A percentile compares a stretch with the other conserved stretches of the same genome.
Conservation (phyloP, 2,113 vertebrate genomes). For the Crotophaga sulcirostris region DNA sequence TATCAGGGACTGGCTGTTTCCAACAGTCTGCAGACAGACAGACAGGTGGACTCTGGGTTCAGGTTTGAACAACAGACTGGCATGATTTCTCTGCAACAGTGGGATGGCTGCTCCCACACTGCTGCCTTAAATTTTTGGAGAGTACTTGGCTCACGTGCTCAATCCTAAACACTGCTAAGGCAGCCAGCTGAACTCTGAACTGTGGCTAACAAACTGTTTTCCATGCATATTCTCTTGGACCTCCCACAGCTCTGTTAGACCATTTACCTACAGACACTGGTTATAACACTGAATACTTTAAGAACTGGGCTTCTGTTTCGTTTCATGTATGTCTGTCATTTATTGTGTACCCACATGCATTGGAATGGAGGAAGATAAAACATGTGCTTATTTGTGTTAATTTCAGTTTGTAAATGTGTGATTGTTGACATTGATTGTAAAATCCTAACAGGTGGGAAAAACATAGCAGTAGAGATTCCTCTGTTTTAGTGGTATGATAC, state of each 20-base stretch:
- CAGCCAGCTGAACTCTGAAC: neutral
- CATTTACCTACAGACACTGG: neutral
- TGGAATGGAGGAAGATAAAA: neutral
- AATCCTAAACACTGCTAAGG: neutral
- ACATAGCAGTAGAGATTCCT: neutral
- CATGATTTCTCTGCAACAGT: neutral
- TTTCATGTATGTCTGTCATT: neutral
- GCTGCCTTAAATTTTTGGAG: neutral
- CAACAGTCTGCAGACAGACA: neutral
- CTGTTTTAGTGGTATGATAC: neutral
- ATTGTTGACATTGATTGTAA: neutral
- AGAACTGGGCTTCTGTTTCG: neutral
- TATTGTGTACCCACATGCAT: neutral
- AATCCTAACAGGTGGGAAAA: neutral
- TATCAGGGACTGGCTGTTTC: neutral
- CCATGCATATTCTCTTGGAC: neutral
- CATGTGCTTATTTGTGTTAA: accelerated
- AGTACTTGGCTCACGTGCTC: neutral
- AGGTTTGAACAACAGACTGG: neutral
- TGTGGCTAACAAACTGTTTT: neutral
- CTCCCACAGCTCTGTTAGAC: neutral
- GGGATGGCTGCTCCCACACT: accelerated
- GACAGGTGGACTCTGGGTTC: accelerated
- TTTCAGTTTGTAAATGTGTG: neutral
- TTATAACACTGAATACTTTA: neutral